Percentiles rank a stretch among this genome's conserved stretches.
Conservation (phyloP, 2,888 invertebrate species). For the Lobophora halterata region DNA sequence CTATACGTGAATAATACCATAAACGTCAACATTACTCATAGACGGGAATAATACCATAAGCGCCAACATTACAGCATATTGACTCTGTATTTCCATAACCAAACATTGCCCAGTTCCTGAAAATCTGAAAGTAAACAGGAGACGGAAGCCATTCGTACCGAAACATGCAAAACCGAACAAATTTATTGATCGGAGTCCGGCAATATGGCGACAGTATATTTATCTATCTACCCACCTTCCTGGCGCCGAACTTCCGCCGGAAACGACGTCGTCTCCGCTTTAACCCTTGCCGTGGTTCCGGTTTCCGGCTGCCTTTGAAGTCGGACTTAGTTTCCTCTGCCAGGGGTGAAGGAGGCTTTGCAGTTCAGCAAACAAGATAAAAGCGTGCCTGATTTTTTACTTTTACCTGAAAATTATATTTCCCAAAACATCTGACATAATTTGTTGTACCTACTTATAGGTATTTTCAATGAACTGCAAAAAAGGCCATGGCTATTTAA, state of each 20-base stretch:
- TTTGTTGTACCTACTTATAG: no score
- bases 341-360: slow-evolving; percentile 46
- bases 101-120: slow-evolving; percentile 24
- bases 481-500: no score
- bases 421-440: no score
- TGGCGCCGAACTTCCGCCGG: slow-evolving; percentile 77
- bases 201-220: slow-evolving; percentile 76
- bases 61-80: no score
- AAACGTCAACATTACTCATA: no score
- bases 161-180: slow-evolving; percentile 72
- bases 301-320: slow-evolving; percentile 75
- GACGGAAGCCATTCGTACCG: slow-evolving; percentile 69
- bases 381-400: slow-evolving; percentile 2
- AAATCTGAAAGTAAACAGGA: slow-evolving; percentile 64
- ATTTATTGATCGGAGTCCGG: slow-evolving; percentile 73
- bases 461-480: no score
- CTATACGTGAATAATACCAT: no score
- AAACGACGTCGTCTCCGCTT: slow-evolving; percentile 76
- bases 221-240: slow-evolving; percentile 72
- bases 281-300: slow-evolving; percentile 79
- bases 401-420: neutral
- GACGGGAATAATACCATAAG: no score
- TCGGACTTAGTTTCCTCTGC: slow-evolving; percentile 60
- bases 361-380: slow-evolving; percentile 41
- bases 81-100: no score